Percentiles rank a stretch among this genome's conserved stretches.
Evolutionary conservation across 2,113 vertebrate species (phyloP).

Genomic region (Bufo bufo): DNA sequence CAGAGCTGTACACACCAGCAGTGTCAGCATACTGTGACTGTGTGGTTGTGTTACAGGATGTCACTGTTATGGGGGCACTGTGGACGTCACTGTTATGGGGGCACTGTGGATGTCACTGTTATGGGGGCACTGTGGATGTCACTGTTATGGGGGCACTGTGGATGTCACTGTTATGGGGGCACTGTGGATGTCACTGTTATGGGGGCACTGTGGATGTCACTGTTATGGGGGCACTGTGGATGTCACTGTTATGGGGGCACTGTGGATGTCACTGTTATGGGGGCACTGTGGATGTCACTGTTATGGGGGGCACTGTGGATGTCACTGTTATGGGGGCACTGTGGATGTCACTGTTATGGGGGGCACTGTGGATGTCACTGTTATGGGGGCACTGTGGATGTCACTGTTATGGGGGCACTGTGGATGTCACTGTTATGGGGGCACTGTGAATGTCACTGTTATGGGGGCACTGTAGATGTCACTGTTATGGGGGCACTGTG

Average conservation of each 20-base stretch:
- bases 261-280: not conserved
- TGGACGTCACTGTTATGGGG: not conserved
- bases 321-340: not conserved
- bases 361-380: not conserved
- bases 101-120: not conserved
- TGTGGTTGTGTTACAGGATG: not conserved
- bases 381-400: not conserved
- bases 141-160: not conserved
- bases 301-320: not conserved
- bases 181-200: not conserved
- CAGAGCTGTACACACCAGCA: not conserved
- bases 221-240: not conserved
- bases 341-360: not conserved
- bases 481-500: no score
- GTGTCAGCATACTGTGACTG: not conserved
- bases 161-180: not conserved
- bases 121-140: not conserved
- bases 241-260: not conserved
- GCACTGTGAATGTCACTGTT: not conserved
- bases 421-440: not conserved
- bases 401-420: not conserved
- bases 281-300: not conserved
- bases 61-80: not conserved
- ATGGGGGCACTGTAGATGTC: not conserved
- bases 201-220: not conserved